phyloP scores from a whole-genome alignment of 2,888 invertebrate genomes.

The Lamproptera curius region DNA sequence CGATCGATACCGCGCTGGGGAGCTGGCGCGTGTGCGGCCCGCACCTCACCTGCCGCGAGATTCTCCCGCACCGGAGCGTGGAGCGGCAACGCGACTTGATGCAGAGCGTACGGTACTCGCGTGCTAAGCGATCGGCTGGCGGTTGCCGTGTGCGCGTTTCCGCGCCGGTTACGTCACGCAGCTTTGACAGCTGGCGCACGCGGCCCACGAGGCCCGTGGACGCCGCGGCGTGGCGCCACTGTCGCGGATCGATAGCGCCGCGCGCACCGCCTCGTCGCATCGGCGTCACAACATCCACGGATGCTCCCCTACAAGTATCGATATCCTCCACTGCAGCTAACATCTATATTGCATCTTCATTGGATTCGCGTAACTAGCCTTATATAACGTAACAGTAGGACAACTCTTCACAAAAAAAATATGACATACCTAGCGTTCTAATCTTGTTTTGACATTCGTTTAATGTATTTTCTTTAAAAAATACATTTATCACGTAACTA shows the following conservation, averaged over 20 bases:
- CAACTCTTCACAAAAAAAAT: neutral
- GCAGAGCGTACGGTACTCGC: slow-evolving; percentile 43
- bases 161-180: slow-evolving; percentile 61
- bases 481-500: too few relatives aligned
- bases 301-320: neutral
- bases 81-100: slow-evolving; percentile 40
- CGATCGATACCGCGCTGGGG: slow-evolving; percentile 56
- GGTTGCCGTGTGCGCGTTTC: slow-evolving; percentile 60
- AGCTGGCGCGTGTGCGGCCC: slow-evolving; percentile 49
- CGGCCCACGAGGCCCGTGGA: slow-evolving; percentile 26
- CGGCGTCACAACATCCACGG: slow-evolving; percentile 20
- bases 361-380: slow-evolving; percentile 1
- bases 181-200: slow-evolving; percentile 53
- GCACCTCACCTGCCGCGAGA: slow-evolving; percentile 55
- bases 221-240: slow-evolving; percentile 47
- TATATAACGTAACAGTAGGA: neutral
- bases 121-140: slow-evolving; percentile 58
- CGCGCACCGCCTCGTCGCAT: slow-evolving; percentile 22
- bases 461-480: too few relatives aligned
- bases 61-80: slow-evolving; percentile 32
- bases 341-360: slow-evolving; percentile 2
- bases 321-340: slow-evolving; percentile 2
- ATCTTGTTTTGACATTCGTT: too few relatives aligned
- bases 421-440: too few relatives aligned
- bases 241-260: slow-evolving; percentile 42